Evolutionary conservation across 2,113 vertebrate genomes (phyloP).

Genomic region (Formicarius rufipectus): DNA sequence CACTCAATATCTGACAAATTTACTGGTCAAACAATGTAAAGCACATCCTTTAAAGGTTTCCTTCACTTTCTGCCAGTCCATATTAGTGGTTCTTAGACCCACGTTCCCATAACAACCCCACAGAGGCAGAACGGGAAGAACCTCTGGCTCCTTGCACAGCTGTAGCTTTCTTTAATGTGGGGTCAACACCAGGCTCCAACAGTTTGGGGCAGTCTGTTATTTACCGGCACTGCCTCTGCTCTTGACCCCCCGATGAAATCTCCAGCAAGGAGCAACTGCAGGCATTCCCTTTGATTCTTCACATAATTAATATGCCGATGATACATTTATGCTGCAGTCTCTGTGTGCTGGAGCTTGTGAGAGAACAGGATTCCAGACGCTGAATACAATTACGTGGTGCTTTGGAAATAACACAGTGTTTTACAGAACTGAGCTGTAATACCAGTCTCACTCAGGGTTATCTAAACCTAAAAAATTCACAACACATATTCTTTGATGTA

Average conservation of each 20-base stretch:
- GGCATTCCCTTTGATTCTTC: neutral
- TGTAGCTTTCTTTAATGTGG: neutral
- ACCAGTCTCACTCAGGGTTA: neutral
- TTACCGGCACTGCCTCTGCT: neutral
- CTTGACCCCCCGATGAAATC: neutral
- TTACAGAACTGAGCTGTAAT: neutral
- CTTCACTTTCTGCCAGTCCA: neutral
- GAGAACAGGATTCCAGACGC: neutral
- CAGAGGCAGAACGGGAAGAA: neutral
- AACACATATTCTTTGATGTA: neutral
- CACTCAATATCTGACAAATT: neutral
- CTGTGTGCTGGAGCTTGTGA: neutral
- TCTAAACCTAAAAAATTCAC: neutral
- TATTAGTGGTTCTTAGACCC: neutral
- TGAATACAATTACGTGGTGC: neutral
- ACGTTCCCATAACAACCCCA: neutral
- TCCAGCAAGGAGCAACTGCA: neutral
- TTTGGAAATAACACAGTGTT: neutral
- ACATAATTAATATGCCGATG: neutral
- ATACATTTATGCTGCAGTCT: neutral
- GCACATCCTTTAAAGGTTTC: neutral
- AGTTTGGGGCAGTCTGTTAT: neutral
- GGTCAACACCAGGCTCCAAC: neutral
- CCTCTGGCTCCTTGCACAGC: neutral
- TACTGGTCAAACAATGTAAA: neutral